Evolutionary conservation across 1,140 invertebrate species (phyloP), one percentile per base, ranked within the genome.

Genomic region (Pectinophora gossypiella): DNA sequence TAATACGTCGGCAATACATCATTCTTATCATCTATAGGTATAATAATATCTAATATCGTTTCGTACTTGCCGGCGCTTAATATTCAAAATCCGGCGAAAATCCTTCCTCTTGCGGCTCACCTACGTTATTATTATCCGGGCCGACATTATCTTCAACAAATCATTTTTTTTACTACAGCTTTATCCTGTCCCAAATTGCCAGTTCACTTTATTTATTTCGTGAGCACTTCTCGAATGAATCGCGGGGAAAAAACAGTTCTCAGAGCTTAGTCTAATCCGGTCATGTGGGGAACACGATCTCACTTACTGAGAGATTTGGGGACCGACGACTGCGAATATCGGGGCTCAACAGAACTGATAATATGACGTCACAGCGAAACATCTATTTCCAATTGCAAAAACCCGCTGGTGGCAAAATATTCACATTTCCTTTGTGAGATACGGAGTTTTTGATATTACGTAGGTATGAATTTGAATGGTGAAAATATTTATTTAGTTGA

Each of bases 201-300:
- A 54, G 52, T 54, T 45, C 44, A 53, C 55, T 61, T 65, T 68
- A 66, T 66, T 68, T 68, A 72, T 61, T 59, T 59, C 51, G 52
- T 54, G 58, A 45, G 56, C 50, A 59, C 58, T 51, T 57, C 50
- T 47, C 43, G 65, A 68, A 77, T 72, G n/a, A n/a, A n/a, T n/a
- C n/a, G 61, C 59, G 59, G 58, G 61, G 32, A 63, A 61, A 60
- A 69, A 75, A 76, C 72, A 76, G 71, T 70, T 76, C 61, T 54
- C 59, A 64, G 54, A 66, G 72, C 68, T 76, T 64, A 68, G 59
- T 49, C 54, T 72, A 72, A 78, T 72, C 68, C 63, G 51, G 62
- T 71, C 61, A 56, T 64, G 68, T 64, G 52, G 42, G 38, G 3
- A n/a, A n/a, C n/a, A n/a, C n/a, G n/a, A n/a, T n/a, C n/a, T n/a